Percentiles rank a stretch among this genome's conserved stretches.
Conservation (phyloP, 2,888 invertebrate species). For the Coecobrya sp. region DNA sequence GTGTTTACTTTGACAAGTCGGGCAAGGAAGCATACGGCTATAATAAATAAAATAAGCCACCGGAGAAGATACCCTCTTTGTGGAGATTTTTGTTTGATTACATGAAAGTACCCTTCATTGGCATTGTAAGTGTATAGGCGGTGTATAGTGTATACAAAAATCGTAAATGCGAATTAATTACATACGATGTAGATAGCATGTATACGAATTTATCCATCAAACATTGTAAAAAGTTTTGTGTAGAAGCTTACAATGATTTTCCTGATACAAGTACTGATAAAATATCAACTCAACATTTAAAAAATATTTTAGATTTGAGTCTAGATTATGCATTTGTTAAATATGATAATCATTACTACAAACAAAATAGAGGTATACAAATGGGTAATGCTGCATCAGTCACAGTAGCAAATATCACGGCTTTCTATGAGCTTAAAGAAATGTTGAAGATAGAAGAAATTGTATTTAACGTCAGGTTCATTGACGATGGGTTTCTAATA, state of each 20-base stretch:
- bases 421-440: neutral
- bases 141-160: too few relatives aligned
- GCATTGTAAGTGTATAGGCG: too few relatives aligned
- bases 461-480: neutral
- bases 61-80: too few relatives aligned
- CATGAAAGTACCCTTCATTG: too few relatives aligned
- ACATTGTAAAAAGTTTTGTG: neutral
- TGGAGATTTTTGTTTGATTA: too few relatives aligned
- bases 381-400: constrained; percentile 14
- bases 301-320: too few relatives aligned
- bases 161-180: too few relatives aligned
- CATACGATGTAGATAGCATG: neutral
- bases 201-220: neutral
- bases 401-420: neutral
- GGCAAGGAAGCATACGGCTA: too few relatives aligned
- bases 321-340: neutral
- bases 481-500: constrained; percentile 6
- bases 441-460: neutral
- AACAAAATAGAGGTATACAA: neutral
- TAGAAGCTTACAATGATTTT: neutral
- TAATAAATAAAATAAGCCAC: too few relatives aligned
- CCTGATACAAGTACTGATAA: too few relatives aligned
- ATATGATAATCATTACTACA: neutral
- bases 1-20: too few relatives aligned
- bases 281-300: too few relatives aligned